Conservation (phyloP, 1,140 invertebrate species). For the Bombus huntii region DNA sequence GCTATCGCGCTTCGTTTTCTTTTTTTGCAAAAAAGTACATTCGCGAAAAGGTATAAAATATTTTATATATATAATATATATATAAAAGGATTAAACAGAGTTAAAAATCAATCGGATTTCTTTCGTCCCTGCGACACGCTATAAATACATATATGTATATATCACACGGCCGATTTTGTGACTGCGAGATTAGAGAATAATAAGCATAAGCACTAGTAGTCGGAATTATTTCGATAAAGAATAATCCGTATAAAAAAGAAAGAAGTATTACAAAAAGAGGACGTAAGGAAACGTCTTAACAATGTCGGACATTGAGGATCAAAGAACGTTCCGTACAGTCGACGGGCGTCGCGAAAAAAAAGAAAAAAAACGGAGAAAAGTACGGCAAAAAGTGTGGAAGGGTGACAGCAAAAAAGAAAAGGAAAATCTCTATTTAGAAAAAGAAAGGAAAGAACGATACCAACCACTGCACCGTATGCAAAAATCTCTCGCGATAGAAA, state of each 20-base stretch:
- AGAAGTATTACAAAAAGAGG: constrained; percentile 1
- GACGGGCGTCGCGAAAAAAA: constrained; percentile 31
- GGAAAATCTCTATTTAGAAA: constrained; percentile 54
- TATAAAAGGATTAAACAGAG: constrained; percentile 41
- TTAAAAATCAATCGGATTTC: constrained; percentile 54
- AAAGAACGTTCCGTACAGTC: constrained; percentile 38
- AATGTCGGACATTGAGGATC: constrained; percentile 41
- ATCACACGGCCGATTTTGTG: constrained; percentile 77
- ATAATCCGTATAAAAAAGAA: constrained; percentile 34
- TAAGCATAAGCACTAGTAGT: constrained; percentile 67
- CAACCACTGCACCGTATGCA: constrained; percentile 61
- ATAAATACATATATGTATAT: constrained; percentile 59
- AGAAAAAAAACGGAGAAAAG: not conserved
- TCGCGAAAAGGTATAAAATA: constrained; percentile 60
- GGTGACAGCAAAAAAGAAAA: constrained; percentile 7
- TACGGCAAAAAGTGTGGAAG: not conserved
- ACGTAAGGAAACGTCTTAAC: constrained; percentile 31
- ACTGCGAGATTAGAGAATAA: constrained; percentile 76
- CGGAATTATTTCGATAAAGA: constrained; percentile 47
- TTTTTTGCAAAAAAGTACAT: constrained; percentile 27
- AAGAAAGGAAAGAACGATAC: constrained; percentile 41
- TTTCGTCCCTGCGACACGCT: constrained; percentile 33
- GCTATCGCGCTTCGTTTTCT: constrained; percentile 1
- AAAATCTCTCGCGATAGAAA: constrained; percentile 65
- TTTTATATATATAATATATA: constrained; percentile 48